Conservation (phyloP, 2,888 invertebrate species). For the Sarcophaga variegata region DNA sequence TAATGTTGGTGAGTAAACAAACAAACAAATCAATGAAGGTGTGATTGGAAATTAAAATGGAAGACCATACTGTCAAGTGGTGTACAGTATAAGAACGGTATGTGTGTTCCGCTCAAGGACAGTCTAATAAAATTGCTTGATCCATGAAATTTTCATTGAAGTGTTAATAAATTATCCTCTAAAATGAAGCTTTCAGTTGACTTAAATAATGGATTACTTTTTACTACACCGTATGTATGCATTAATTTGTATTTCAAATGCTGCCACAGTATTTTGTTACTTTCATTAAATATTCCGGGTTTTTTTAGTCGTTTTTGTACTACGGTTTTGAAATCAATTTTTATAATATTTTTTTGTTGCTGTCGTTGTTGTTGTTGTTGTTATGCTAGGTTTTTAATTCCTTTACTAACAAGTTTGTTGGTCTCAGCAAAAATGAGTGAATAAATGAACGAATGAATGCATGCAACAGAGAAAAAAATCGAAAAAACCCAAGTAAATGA, state of each 20-base stretch:
- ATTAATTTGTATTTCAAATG: slow-evolving; percentile 40
- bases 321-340: slow-evolving; percentile 14
- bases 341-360: not conserved
- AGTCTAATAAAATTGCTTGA: not conserved
- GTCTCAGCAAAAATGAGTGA: slow-evolving; percentile 27
- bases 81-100: too few species aligned
- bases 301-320: not conserved
- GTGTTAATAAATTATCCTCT: too few species aligned
- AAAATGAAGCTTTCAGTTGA: too few species aligned
- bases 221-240: slow-evolving; percentile 23
- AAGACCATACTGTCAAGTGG: not conserved
- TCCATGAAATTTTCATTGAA: too few species aligned
- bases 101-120: not conserved
- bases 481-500: not conserved
- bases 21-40: too few species aligned
- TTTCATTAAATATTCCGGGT: slow-evolving; percentile 21
- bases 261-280: slow-evolving; percentile 25
- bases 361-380: too few species aligned
- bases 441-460: slow-evolving; percentile 1
- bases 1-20: slow-evolving; percentile 77
- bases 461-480: not conserved
- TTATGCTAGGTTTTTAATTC: not conserved
- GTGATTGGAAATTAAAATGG: not conserved
- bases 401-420: slow-evolving; percentile 23
- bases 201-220: slow-evolving; percentile 12